A percentile compares a stretch with the other conserved stretches of the same genome.
Conservation (phyloP, 2,113 vertebrate genomes). For the Thamnaconus septentrionalis region DNA sequence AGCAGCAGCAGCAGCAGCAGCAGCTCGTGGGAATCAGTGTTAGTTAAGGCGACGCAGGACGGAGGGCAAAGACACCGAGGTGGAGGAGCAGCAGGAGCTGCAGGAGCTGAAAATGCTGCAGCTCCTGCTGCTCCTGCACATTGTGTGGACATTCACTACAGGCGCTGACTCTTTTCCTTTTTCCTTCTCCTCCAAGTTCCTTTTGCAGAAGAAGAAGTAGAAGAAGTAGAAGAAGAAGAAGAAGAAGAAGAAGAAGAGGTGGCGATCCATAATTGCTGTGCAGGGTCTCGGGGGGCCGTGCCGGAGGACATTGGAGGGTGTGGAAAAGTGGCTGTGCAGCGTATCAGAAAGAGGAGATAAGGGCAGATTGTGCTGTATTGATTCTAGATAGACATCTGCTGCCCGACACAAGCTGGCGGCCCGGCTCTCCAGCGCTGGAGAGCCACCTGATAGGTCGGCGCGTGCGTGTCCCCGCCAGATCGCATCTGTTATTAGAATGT, state of each 20-base stretch:
- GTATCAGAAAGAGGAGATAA: conserved; percentile 64
- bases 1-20: not conserved
- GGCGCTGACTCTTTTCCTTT: too few relatives aligned
- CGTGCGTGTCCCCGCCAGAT: conserved; percentile 42
- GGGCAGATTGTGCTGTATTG: conserved; percentile 69
- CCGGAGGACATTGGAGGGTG: conserved; percentile 50
- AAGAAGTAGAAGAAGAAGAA: too few relatives aligned
- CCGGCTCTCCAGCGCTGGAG: conserved; percentile 31
- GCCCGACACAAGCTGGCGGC: conserved; percentile 53
- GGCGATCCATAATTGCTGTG: conserved; percentile 60
- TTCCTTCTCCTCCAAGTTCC: too few relatives aligned
- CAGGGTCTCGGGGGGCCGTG: conserved; percentile 43
- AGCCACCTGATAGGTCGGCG: conserved; percentile 47
- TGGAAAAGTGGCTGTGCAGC: conserved; percentile 59
- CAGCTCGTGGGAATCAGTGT: too few relatives aligned
- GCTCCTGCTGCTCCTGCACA: too few relatives aligned
- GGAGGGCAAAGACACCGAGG: too few relatives aligned
- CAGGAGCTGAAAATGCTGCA: too few relatives aligned
- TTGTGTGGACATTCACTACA: too few relatives aligned
- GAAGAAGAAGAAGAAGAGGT: conserved; percentile 28
- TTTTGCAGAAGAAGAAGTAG: too few relatives aligned
- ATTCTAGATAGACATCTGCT: conserved; percentile 72
- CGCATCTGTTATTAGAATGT: conserved; percentile 45
- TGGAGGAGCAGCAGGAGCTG: too few relatives aligned
- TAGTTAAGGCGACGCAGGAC: too few relatives aligned